Evolutionary conservation across 1,140 invertebrate species (phyloP), one percentile per base, ranked within the genome.

Genomic region (Drosophila pruinosa): DNA sequence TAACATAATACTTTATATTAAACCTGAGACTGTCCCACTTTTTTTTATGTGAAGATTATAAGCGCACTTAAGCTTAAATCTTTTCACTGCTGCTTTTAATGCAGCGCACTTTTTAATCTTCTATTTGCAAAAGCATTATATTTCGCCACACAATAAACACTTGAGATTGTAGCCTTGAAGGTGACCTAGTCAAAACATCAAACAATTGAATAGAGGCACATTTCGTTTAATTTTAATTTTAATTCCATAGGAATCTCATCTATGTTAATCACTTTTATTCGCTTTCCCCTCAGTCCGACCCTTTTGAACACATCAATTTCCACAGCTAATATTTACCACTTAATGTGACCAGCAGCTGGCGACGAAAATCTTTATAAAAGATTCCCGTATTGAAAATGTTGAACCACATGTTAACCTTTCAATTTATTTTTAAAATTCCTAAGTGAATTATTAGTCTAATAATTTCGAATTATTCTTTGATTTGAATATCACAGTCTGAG

Each of bases 261-360:
- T 14, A 14, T 10, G 2, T 43, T 10, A 19, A 19, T 22, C n/a
- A 26, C 17, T 17, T 34, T 17, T 3, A 19, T 10, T 34, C 10
- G 7, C 1, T 12, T 52, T 1, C 3, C 0, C 3, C n/a, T n/a
- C n/a, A n/a, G n/a, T n/a, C n/a, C n/a, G n/a, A n/a, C n/a, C n/a
- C n/a, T n/a, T 22, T 69, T 52, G 52, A 39, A 17, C 4, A n/a
- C n/a, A n/a, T n/a, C n/a, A n/a, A n/a, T 5, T 50, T 17, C 14
- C 14, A 10, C 2, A n/a, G 34, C 50, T n/a, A n/a, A n/a, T n/a
- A 58, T 77, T 43, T 89, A 90, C 89, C 89, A 63, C 89, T 90
- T 15, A 90, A 47, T n/a, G 89, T 74, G 2, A 78, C 81, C 31
- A 74, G 31, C 45, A 90, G 58, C 36, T 90, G 89, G 4, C 75